These are phyloP conservation scores for Phycodurus eques DNA, from an alignment of 2,113 vertebrate genomes.

Conservation along the genomic window DNA sequence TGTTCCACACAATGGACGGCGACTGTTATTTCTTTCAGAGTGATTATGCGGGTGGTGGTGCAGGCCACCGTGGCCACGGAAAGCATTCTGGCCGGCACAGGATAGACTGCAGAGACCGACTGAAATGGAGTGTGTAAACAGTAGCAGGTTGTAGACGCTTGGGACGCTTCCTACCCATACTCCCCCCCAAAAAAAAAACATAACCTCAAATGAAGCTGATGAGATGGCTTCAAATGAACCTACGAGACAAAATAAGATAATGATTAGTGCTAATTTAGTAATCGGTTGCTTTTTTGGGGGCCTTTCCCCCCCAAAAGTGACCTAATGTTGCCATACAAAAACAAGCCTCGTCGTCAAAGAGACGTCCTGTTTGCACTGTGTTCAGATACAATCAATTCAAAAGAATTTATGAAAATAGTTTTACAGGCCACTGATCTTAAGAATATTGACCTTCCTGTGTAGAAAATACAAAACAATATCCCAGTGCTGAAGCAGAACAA, in stretches of 20 bases:
- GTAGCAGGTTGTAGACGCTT: constrained; percentile 14
- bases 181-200: constrained; percentile 24
- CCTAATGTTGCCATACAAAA: constrained; percentile 42
- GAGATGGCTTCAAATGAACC: constrained; percentile 21
- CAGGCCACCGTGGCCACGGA: constrained; percentile 60
- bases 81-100: constrained; percentile 46
- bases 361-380: constrained; percentile 42
- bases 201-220: background rate
- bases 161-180: background rate
- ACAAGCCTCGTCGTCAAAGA: constrained; percentile 35
- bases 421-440: constrained; percentile 61
- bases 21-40: constrained; percentile 76
- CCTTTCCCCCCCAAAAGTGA: constrained; percentile 33
- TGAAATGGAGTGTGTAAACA: constrained; percentile 63
- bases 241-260: background rate
- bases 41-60: constrained; percentile 68
- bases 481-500: constrained; percentile 59
- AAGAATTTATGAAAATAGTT: constrained; percentile 64
- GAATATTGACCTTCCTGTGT: constrained; percentile 61
- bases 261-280: constrained; percentile 24
- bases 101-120: constrained; percentile 48
- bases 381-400: constrained; percentile 52
- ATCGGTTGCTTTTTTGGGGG: constrained; percentile 7
- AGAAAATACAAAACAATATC: constrained; percentile 65
- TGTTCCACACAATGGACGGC: constrained; percentile 68